Base-by-base conservation (phyloP, 2,888 invertebrate species). In the Ophion costatus region DNA sequence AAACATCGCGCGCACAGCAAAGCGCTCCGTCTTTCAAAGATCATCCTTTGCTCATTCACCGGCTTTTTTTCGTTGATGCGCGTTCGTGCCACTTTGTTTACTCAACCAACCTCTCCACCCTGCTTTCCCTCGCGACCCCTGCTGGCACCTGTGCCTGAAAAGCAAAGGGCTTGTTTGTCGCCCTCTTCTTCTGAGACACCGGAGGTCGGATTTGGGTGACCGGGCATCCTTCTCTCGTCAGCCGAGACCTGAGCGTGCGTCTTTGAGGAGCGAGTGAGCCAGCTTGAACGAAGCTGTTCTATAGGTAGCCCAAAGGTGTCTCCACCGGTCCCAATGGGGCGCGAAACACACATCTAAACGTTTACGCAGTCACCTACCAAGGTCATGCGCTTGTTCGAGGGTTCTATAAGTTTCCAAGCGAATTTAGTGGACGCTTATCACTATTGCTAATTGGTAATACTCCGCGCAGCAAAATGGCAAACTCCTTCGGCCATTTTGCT, bases 281-380 rank as follows among this genome's bases (percentile, higher is more conserved):
- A 38, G 38, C 57, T 64, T 56, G 56, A 67, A 79, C 67, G 61
- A 14, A 64, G 33, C 64, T 33, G 56, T 74, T 29, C 29, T 29
- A 29, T 29, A 2, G 59, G 51, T 51, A 51, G 33, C 51, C 56
- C 24, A 71, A 74, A 74, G 69, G 76, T 56, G 63, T 33, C 64
- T 67, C 59, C 73, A 82, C 79, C 67, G 67, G 77, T 69, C 51
- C 82, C 69, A 86, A 85, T 82, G 82, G 80, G 74, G 82, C 74
- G 82, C 79, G 82, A 85, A 80, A 86, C 84, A 87, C 84, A 87
- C 84, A 86, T 82, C 84, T 80, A 81, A 86, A 87, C 80, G 85
- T 84, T 87, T 86, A 82, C 81, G 71, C 67, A 42, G 77, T 78
- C 66, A n/a, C 66, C 51, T 59, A 64, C 75, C 42, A 24, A 81